Evolutionary conservation across 2,888 invertebrate genomes (phyloP), one percentile per base, ranked within the genome.

Genomic region (Pollenia angustigena): DNA sequence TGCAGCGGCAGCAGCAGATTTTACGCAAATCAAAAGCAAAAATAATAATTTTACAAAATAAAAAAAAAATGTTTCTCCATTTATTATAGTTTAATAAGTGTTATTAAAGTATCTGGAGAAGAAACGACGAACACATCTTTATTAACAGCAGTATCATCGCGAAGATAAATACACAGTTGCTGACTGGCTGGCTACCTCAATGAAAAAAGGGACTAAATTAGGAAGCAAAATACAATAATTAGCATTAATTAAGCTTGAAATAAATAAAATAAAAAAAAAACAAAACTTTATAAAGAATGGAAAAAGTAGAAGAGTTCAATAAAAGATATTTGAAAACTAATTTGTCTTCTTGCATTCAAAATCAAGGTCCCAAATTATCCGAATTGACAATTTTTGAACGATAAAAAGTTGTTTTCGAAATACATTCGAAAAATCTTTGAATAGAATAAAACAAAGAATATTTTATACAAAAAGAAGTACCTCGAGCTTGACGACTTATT

Each of bases 41-140:
- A 62, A 62, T 52, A 81, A 64, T 68, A 46, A 52, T 64, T 68
- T 66, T 48, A 23, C 1, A n/a, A 32, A 32, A 32, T 32, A 4
- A 32, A 32, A 32, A 32, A 32, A 32, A 32, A 32, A 32, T 14
- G 16, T 42, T 60, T 16, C 18, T 54, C 9, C 68, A 60, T 69
- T 82, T 82, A 68, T 75, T 68, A 81, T 58, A 58, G 68, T 68
- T 81, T 81, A 81, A 81, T 81, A 75, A 66, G 66, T 81, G 81
- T 81, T 82, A 69, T 82, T 81, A 81, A 46, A 32, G 32, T 32
- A 32, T 32, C 32, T 32, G 6, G 6, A 64, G 14, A 52, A 16
- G 14, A 14, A 6, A 48, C 42, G 32, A 68, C 9, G 32, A 18
- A 40, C 54, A 50, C 42, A 69, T 60, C 50, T 69, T 52, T 52